A percentile compares a stretch with the other conserved stretches of the same genome.
These are phyloP conservation scores for Drosophila nr. medialis DNA, from an alignment of 2,888 invertebrate species.

Conservation along the genomic window DNA sequence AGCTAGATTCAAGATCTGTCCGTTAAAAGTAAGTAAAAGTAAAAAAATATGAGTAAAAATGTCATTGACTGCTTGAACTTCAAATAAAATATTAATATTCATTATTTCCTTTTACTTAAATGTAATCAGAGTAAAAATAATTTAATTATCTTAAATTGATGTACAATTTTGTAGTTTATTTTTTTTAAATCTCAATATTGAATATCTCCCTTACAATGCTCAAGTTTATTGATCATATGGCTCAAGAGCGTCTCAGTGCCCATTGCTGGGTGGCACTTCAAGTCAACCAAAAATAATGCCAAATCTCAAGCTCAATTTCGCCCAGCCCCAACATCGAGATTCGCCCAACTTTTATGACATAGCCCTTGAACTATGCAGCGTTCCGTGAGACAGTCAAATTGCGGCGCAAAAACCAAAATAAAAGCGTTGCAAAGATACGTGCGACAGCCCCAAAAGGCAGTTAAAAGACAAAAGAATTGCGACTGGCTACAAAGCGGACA, in stretches of 20 bases:
- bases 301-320: conserved; percentile 8
- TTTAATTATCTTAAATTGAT: background rate
- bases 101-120: background rate
- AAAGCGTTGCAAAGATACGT: conserved; percentile 44
- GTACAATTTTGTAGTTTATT: background rate
- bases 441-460: conserved; percentile 66
- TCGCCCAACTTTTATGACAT: conserved; percentile 10
- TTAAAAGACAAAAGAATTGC: conserved; percentile 76
- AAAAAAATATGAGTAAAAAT: background rate
- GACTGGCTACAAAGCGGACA: conserved; percentile 43
- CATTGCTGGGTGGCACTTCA: conserved; percentile 34
- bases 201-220: background rate
- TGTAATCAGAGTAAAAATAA: background rate
- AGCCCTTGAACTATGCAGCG: conserved; percentile 37
- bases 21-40: background rate
- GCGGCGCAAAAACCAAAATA: conserved; percentile 13
- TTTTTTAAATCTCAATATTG: background rate
- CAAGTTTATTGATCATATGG: conserved; percentile 33
- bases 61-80: background rate
- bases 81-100: background rate
- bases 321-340: background rate
- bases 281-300: conserved; percentile 15
- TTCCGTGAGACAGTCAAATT: conserved; percentile 67
- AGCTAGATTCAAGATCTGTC: background rate
- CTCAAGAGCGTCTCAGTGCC: conserved; percentile 29